phyloP scores from a whole-genome alignment of 2,888 invertebrate species.

The Luperina testacea region DNA sequence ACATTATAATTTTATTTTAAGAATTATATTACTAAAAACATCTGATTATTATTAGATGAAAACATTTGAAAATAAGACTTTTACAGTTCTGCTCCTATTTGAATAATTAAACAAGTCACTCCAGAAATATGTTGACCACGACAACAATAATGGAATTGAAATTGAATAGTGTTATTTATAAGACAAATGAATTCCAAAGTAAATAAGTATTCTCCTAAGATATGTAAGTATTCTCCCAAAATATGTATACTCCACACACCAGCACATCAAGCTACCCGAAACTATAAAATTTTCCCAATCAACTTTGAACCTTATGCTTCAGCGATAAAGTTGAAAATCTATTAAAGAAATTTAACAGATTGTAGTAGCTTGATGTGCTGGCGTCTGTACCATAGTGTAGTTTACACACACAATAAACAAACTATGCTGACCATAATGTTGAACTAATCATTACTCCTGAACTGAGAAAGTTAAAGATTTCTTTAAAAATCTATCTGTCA shows the following conservation, averaged over 20 bases:
- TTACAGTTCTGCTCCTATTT: constrained; percentile 54
- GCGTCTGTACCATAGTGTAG: background rate
- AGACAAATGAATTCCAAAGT: background rate
- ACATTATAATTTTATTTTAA: background rate
- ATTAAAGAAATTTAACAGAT: too few species aligned
- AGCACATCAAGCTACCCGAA: too few species aligned
- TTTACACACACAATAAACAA: background rate
- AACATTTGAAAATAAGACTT: background rate
- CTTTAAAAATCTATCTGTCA: background rate
- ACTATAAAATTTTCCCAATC: too few species aligned
- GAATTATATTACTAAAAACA: background rate
- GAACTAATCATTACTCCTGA: background rate
- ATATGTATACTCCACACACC: background rate
- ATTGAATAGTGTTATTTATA: background rate
- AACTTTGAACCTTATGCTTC: too few species aligned
- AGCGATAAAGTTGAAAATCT: too few species aligned
- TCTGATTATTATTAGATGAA: background rate
- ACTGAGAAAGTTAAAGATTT: too few species aligned
- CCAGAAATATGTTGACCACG: constrained; percentile 1
- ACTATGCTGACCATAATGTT: background rate
- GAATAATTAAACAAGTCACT: constrained; percentile 38
- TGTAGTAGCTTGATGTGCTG: too few species aligned
- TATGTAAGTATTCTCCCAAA: too few species aligned
- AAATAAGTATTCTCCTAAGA: background rate
- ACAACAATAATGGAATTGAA: background rate